Evolutionary conservation across 2,797 vertebrate genomes (phyloP).

Genomic region (Lacerta agilis): DNA sequence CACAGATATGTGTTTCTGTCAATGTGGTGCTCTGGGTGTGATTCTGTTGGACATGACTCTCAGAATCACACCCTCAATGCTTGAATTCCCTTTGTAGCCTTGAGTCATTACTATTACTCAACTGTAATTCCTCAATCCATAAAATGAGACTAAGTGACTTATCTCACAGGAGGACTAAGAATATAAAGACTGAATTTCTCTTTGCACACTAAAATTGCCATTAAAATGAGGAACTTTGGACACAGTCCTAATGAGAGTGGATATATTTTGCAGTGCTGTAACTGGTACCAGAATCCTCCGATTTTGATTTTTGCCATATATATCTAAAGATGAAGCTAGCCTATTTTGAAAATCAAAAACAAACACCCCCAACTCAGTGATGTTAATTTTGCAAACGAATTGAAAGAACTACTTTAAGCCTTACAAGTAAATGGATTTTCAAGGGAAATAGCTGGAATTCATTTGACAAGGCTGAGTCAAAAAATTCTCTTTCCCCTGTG

Average conservation of each 20-base stretch:
- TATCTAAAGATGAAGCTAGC: not conserved
- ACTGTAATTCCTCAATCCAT: not conserved
- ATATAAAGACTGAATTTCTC: not conserved
- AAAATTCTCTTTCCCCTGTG: not conserved
- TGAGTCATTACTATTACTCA: not conserved
- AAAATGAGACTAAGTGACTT: not conserved
- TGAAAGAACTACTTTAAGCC: not conserved
- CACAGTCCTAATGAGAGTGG: not conserved
- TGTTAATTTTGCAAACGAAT: conserved; percentile 5
- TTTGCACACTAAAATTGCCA: not conserved
- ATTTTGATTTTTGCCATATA: conserved; percentile 9
- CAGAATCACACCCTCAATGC: not conserved
- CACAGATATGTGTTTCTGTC: not conserved
- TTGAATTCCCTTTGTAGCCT: not conserved
- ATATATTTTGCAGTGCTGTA: not conserved
- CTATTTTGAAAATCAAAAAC: not conserved
- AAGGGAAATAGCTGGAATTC: conserved; percentile 22
- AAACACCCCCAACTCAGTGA: not conserved
- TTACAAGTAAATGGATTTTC: conserved; percentile 1
- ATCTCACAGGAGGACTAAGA: not conserved
- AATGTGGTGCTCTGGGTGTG: not conserved
- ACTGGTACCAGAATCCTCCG: not conserved
- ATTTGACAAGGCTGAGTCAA: conserved; percentile 19
- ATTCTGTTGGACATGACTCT: not conserved
- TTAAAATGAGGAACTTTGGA: not conserved